Evolutionary conservation across 2,113 vertebrate genomes (phyloP).

Genomic region (Xerus inauris): DNA sequence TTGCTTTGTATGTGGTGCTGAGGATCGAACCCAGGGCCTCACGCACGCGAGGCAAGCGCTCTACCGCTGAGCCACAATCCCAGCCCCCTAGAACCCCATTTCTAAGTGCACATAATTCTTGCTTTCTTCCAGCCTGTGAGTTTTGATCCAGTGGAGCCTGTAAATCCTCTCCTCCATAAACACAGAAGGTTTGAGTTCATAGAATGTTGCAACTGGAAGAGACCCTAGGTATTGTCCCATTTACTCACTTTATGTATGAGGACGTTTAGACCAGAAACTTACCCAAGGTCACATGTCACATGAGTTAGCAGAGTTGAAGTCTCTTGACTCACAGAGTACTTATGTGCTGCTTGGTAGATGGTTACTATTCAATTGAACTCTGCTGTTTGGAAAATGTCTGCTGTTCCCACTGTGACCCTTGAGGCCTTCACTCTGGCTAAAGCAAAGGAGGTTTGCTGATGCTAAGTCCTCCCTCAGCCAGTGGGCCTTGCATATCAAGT

Average conservation of each 20-base stretch:
- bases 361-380: neutral
- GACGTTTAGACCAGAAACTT: neutral
- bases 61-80: too few species aligned
- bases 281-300: neutral
- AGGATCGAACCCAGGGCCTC: too few species aligned
- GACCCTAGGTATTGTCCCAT: neutral
- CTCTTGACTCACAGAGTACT: constrained; percentile 6
- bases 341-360: neutral
- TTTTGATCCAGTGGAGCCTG: neutral
- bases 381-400: neutral
- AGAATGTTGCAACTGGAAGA: neutral
- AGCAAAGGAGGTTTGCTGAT: neutral
- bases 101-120: neutral
- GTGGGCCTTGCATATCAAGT: neutral
- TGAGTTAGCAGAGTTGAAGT: neutral
- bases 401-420: neutral
- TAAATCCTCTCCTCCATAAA: neutral
- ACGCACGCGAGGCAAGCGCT: too few species aligned
- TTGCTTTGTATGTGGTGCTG: too few species aligned
- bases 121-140: neutral
- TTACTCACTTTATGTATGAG: neutral
- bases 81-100: neutral
- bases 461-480: neutral
- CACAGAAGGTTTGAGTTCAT: neutral
- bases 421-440: neutral